Evolutionary conservation across 2,888 invertebrate genomes (phyloP).

Genomic region (Drosophila prostipennis): DNA sequence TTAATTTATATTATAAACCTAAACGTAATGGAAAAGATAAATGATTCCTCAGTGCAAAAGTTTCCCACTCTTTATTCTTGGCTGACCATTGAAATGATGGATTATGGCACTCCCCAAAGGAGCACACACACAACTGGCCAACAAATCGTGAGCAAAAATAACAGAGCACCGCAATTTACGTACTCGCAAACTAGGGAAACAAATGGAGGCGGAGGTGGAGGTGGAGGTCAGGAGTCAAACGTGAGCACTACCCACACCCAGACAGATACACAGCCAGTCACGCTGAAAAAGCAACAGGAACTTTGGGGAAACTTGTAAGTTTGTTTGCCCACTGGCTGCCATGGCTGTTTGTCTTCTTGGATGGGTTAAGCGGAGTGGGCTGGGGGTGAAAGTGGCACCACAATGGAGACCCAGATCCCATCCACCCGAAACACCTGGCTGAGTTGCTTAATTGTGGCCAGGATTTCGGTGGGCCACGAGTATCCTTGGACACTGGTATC

Average conservation of each 20-base stretch:
- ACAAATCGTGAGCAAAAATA: slow-evolving; percentile 44
- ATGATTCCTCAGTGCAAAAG: slow-evolving; percentile 17
- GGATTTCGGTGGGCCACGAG: slow-evolving; percentile 40
- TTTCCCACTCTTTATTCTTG: neutral
- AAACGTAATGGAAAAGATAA: slow-evolving; percentile 6
- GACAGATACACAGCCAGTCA: neutral
- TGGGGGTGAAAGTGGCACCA: slow-evolving; percentile 31
- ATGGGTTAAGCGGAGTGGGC: slow-evolving; percentile 24
- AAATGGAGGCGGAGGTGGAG: slow-evolving; percentile 31
- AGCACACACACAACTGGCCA: slow-evolving; percentile 29
- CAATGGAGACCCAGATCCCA: slow-evolving; percentile 11
- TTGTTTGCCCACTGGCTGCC: slow-evolving; percentile 47
- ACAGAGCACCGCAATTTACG: slow-evolving; percentile 32
- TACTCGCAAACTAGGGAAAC: slow-evolving; percentile 23
- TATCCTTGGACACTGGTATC: slow-evolving; percentile 28
- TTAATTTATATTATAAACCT: neutral
- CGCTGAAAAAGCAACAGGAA: slow-evolving; percentile 44
- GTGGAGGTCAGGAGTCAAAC: slow-evolving; percentile 37
- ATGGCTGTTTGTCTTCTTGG: slow-evolving; percentile 32
- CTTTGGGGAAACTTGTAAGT: slow-evolving; percentile 47
- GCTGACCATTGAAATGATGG: slow-evolving; percentile 24
- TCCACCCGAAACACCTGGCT: slow-evolving; percentile 27
- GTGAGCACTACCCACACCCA: slow-evolving; percentile 12
- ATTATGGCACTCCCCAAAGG: slow-evolving; percentile 14
- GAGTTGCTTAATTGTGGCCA: slow-evolving; percentile 64